Evolutionary conservation across 2,797 vertebrate species (phyloP), one percentile per base, ranked within the genome.

Genomic region (Periparus ater): DNA sequence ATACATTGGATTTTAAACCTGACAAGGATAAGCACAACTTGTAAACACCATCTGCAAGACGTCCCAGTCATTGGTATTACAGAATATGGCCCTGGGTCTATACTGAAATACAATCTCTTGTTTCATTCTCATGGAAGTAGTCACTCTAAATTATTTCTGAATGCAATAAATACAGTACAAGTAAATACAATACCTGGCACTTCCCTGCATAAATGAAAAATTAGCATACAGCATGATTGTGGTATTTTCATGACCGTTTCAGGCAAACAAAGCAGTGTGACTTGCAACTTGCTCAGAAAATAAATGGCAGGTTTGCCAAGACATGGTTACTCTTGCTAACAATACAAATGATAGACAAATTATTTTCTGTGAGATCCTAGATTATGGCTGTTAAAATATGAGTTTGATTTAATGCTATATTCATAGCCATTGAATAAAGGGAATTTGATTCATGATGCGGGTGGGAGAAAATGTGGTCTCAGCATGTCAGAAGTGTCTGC

Each of bases 21-120:
- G 85, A 67, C 57, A 88, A 67, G 53, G 42, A 71, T 57, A 67
- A 74, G 34, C 45, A 67, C n/a, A 91, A 76, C 65, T 92, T 88
- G 50, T 67, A 93, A 95, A 93, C 81, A 88, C 78, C 61, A 87
- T 74, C 92, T 95, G 87, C 75, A 94, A 94, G 57, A n/a, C 22
- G 50, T 71, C 85, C 57, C 74, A 82, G 89, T 45, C 42, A 67
- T 50, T 79, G 60, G 13, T 57, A 75, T 63, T 48, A n/a, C 32
- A 80, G 67, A 88, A 74, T 76, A 58, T 55, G 40, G 79, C 66
- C 71, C 63, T 45, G 29, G n/a, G 62, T 85, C 91, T 71, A 16
- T n/a, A 44, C 18, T 58, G 47, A 88, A 89, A 89, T 27, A 36
- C 30, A 61, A 61, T 75, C n/a, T 72, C 62, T 44, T 42, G 11